Percentiles rank a stretch among this genome's conserved stretches.
phyloP scores from a whole-genome alignment of 2,888 invertebrate genomes.

The Podotricha telesiphe region DNA sequence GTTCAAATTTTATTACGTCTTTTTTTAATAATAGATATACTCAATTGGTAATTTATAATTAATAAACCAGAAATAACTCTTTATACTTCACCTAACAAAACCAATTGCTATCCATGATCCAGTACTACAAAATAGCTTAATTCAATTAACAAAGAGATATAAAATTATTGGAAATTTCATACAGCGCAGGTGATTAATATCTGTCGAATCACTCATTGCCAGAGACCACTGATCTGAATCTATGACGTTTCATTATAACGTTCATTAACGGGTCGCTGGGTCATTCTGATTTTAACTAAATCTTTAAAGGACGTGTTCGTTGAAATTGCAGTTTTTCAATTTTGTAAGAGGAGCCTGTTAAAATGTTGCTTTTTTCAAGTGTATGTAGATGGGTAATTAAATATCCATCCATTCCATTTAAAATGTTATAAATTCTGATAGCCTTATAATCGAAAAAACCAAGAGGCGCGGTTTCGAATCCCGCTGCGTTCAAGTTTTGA shows the following conservation, averaged over 20 bases:
- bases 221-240: slow-evolving; percentile 26
- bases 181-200: slow-evolving; percentile 30
- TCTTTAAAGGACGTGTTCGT: not conserved
- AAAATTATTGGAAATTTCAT: slow-evolving; percentile 27
- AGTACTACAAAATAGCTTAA: slow-evolving; percentile 20
- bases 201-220: slow-evolving; percentile 23
- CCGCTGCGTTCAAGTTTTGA: too few species aligned
- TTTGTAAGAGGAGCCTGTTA: too few species aligned
- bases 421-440: too few species aligned
- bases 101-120: not conserved
- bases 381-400: too few species aligned
- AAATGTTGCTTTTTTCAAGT: too few species aligned
- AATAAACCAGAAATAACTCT: not conserved
- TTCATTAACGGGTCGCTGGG: slow-evolving; percentile 20
- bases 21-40: too few species aligned
- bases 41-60: not conserved
- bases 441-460: too few species aligned
- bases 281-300: slow-evolving; percentile 1
- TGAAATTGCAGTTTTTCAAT: not conserved
- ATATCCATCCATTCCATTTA: too few species aligned
- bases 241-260: slow-evolving; percentile 27
- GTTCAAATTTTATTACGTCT: too few species aligned
- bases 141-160: slow-evolving; percentile 19
- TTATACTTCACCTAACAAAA: not conserved
- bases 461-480: too few species aligned